Conservation (phyloP, 2,888 invertebrate genomes). For the Julus scandinavius region DNA sequence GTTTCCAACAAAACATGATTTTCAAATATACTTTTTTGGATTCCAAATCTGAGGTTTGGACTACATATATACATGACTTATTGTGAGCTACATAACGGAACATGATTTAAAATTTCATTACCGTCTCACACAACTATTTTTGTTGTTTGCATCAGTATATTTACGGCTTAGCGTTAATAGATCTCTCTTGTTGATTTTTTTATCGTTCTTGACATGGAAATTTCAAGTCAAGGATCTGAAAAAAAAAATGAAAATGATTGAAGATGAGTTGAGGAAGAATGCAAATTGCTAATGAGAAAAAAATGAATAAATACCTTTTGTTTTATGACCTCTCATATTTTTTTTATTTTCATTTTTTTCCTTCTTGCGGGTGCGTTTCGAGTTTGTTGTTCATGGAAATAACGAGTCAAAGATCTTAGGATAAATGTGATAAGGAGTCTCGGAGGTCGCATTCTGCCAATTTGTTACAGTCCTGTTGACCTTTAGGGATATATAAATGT, state of each 20-base stretch:
- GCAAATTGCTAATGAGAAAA: constrained; percentile 18
- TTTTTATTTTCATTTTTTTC: neutral
- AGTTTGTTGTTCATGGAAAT: constrained; percentile 10
- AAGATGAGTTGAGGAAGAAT: constrained; percentile 18
- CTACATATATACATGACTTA: too few relatives aligned
- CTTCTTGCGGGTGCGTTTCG: neutral
- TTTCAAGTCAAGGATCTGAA: constrained; percentile 3
- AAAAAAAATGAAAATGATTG: constrained; percentile 9
- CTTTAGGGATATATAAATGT: neutral
- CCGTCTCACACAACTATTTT: neutral
- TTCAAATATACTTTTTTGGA: too few relatives aligned
- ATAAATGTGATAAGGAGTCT: neutral
- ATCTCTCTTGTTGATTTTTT: neutral
- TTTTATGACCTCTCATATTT: constrained; percentile 18
- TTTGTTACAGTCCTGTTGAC: constrained; percentile 1
- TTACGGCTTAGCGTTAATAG: constrained; percentile 10
- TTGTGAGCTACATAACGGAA: neutral
- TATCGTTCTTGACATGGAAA: constrained; percentile 11
- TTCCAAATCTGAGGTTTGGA: too few relatives aligned
- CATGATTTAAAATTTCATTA: neutral
- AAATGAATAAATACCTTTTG: constrained; percentile 18
- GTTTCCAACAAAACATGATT: too few relatives aligned
- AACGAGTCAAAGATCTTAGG: constrained; percentile 11
- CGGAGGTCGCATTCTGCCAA: neutral
- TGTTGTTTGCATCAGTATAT: constrained; percentile 11